Evolutionary conservation across 23 tunicate genomes (phyloP), one percentile per base, ranked within the genome.

Genomic region (Trididemnum nubilum): DNA sequence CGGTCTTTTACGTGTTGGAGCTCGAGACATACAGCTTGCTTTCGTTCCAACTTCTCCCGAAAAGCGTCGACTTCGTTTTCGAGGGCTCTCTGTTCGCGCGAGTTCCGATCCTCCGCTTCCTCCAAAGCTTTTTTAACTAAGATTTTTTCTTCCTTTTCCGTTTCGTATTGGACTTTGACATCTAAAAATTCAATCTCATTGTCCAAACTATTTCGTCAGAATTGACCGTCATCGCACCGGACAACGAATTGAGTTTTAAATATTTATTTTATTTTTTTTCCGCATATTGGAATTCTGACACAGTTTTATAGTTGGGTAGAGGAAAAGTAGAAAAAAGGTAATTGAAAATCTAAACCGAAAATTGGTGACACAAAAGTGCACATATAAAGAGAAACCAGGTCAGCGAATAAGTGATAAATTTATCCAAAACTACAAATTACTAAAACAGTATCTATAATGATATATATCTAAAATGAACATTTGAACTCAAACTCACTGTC

Each of bases 21-120:
- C 26, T 76, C 57, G 23, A 77, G 15, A 51, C 33, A 70, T 33
- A 65, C 35, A 27, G 79, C 83, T 84, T 87, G 90, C 57, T 87
- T 84, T 33, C 78, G 67, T 34, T 93, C 98, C 36, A 93, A 35
- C 54, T 93, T 93, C 30, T 83, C 84, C 35, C 87, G 83, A 0
- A 78, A 80, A 27, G 78, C 51, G 26, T 87, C 87, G 64, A 88
- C 82, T 35, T 91, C 98, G 30, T 54, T 79, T 33, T 71, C 63
- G 34, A 93, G 64, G 60, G 85, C 89, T 86, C 78, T 83, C 39
- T 84, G 83, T 73, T 93, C 91, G 32, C 75, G 65, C 60, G 52
- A 34, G 58, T 73, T 58, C 26, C 87, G 80, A 44, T 73, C 63
- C 19, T 22, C 44, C 49, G 65, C 89, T 12, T 64, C 74, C 33